These are phyloP conservation scores for Eufriesea mexicana DNA, from an alignment of 1,140 invertebrate species.

Conservation along the genomic window DNA sequence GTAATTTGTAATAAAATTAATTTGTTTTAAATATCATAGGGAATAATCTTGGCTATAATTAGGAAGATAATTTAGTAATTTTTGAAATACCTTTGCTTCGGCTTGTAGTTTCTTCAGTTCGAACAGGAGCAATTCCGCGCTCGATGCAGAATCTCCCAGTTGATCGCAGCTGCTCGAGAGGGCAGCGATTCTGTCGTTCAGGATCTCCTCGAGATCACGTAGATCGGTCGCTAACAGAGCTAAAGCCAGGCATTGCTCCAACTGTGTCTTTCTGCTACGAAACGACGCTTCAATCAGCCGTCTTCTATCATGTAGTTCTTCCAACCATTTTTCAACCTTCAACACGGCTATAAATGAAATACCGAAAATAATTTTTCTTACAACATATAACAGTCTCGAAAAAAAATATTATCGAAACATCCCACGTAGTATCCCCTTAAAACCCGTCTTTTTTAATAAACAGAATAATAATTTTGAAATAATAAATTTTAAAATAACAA, in stretches of 20 bases:
- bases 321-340: constrained; percentile 89
- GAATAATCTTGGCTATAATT: no score
- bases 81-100: constrained; percentile 86
- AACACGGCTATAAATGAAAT: constrained; percentile 83
- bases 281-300: constrained; percentile 89
- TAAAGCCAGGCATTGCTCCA: constrained; percentile 91
- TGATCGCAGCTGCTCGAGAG: constrained; percentile 81
- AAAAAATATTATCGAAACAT: neutral
- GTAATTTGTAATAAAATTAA: no score
- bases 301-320: constrained; percentile 90
- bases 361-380: neutral
- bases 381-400: neutral
- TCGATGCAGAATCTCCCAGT: constrained; percentile 87
- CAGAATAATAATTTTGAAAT: no score
- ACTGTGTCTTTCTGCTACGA: constrained; percentile 86
- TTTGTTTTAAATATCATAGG: no score
- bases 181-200: constrained; percentile 81
- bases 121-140: constrained; percentile 86
- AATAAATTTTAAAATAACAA: no score
- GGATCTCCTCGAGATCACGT: constrained; percentile 85
- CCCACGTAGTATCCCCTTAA: no score
- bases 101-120: constrained; percentile 88
- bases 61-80: no score
- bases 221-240: constrained; percentile 89
- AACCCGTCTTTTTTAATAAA: no score